Evolutionary conservation across 1,140 invertebrate genomes (phyloP), one percentile per base, ranked within the genome.

Genomic region (Sycophila sp.): DNA sequence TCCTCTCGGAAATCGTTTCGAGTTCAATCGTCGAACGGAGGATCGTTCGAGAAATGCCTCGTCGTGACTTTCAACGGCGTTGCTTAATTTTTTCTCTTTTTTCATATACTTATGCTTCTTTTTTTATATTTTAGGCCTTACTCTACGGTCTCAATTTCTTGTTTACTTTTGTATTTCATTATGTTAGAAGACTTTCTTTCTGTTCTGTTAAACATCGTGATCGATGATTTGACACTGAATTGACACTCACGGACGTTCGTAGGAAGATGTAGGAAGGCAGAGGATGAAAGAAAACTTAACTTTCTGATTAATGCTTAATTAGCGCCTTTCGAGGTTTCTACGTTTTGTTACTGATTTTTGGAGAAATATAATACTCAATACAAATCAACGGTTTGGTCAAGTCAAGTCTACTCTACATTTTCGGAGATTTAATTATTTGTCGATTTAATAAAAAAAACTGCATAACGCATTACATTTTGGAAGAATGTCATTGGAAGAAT

Each of bases 221-320:
- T 49, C 24, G 38, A 56, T 71, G 36, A 73, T 71, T 75, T 75
- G 71, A 75, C 74, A 75, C 74, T 75, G 71, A 73, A 71, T 71
- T 75, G 71, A 75, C 71, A 70, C 74, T 53, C 47, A 68, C 30
- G 67, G 59, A 58, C 51, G 49, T 63, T 53, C 19, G 32, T 68
- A 68, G 59, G 53, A 72, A 68, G 71, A 68, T 66, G 47, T 62
- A 55, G 40, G 45, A 72, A 60, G 53, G 34, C 63, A 70, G 64
- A 49, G 64, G 47, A 63, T 47, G 17, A 72, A 64, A 38, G 24
- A 58, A 56, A 30, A 55, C 40, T 55, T 34, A 59, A 58, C 22
- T 13, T 66, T 67, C 24, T 49, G 4, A 49, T 69, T n/a, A n/a
- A n/a, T n/a, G n/a, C n/a, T 69, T 40, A 66, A 49, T 26, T 36